Percentiles rank a stretch among this genome's conserved stretches.
These are phyloP conservation scores for Scaptomyza hsui DNA, from an alignment of 1,140 invertebrate species.

Conservation along the genomic window DNA sequence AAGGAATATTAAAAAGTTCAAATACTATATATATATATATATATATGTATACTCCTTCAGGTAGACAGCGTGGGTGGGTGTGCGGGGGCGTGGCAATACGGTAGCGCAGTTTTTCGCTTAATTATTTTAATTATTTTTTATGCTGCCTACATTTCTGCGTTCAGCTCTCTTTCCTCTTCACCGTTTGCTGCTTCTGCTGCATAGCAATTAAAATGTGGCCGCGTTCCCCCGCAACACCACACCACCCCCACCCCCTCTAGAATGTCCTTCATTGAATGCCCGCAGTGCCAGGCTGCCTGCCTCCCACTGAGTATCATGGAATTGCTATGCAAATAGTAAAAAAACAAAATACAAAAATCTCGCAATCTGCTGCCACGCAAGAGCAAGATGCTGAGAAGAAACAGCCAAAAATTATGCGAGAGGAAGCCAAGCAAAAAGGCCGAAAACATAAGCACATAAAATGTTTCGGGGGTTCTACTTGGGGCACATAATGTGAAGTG, in stretches of 20 bases:
- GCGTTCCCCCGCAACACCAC: not conserved
- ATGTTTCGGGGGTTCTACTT: not conserved
- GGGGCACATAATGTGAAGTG: conserved; percentile 4
- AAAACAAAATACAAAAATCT: conserved; percentile 14
- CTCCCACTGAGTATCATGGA: conserved; percentile 49
- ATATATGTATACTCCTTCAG: conserved; percentile 22
- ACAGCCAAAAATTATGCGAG: conserved; percentile 57
- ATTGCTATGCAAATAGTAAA: conserved; percentile 72
- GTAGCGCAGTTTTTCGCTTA: conserved; percentile 73
- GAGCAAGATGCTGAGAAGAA: conserved; percentile 65
- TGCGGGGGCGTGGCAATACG: conserved; percentile 1
- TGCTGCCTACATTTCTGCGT: conserved; percentile 57
- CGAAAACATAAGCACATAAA: conserved; percentile 2
- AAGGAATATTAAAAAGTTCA: not conserved
- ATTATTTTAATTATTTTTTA: conserved; percentile 79
- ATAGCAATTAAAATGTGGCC: conserved; percentile 73
- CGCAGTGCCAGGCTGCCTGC: conserved; percentile 14
- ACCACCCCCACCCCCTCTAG: not conserved
- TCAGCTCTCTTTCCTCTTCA: not conserved
- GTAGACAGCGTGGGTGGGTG: not conserved
- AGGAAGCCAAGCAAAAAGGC: conserved; percentile 17
- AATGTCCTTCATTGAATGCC: conserved; percentile 49
- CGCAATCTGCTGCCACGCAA: conserved; percentile 11
- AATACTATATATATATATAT: not conserved
- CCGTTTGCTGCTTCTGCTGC: conserved; percentile 9